Base-by-base conservation (phyloP, 2,113 vertebrate species). In the Odontesthes bonariensis region DNA sequence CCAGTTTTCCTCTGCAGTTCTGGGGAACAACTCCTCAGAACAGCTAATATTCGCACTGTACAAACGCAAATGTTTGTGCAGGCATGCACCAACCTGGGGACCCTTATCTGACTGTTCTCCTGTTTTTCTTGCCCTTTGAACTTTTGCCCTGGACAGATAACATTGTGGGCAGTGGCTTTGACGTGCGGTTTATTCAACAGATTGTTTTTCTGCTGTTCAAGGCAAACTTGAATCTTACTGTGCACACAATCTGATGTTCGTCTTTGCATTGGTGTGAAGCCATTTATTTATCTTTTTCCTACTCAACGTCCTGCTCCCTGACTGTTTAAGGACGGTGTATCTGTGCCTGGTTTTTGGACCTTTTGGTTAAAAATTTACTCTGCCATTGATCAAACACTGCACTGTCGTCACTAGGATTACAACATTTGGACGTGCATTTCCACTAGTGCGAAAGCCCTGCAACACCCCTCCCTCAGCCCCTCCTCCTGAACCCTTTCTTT, bases 331-430 rank as follows among this genome's bases (percentile, higher is more conserved):
- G 54, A 56, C 70, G 60, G 44, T 47, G 63, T 65, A 5, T 77
- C 52, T 53, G 23, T 42, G 47, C 35, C 64, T 59, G 73, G 64
- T 65, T 81, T 73, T 75, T 84, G 56, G 58, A 78, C 66, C 42
- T 16, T n/a, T 2, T 5, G n/a, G 90, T 93, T 93, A 93, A 92
- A 90, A 44, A 83, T 70, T 93, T 90, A 92, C 91, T 66, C 19
- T 0, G 22, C 42, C 27, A 20, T 75, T 80, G 69, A 79, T 80
- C 69, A 83, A 82, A 87, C 59, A 47, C 40, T 19, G 61, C 27
- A n/a, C 13, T 80, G 73, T 20, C 49, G 59, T 83, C 84, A 83
- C 52, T 38, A 69, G 69, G 62, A 68, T 77, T 73, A 66, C 77
- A 80, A 87, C 86, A 87, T 31, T 71, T 49, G 47, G 42, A 56